Evolutionary conservation across 1,140 invertebrate species (phyloP), one percentile per base, ranked within the genome.

Genomic region (Pseudoatta argentina): DNA sequence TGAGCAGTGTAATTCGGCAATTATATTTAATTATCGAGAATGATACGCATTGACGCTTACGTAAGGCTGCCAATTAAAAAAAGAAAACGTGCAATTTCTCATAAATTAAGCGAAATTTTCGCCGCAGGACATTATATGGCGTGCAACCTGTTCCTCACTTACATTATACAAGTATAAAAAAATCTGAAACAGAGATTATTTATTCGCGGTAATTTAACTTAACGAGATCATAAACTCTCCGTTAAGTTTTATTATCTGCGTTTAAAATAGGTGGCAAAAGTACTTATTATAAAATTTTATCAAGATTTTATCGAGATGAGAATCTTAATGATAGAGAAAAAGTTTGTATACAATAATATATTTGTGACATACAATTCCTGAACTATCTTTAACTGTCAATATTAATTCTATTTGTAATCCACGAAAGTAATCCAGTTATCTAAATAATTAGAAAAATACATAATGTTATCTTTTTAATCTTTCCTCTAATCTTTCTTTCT

Each of bases 11-110:
- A 89, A 87, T 89, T 83, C 67, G 67, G 27, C 57, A 89, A 90
- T 85, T 77, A 77, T 18, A 57, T 87, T 90, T 87, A 87, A 90
- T 90, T 89, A 89, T 87, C 66, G 73, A 24, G 24, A 87, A 53
- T 71, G 76, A 77, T 59, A 57, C 72, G 61, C 51, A 53, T 85
- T 63, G 85, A 87, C 72, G 67, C 73, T 88, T 89, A 78, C 85
- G 85, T 73, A 87, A 89, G 44, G 16, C 5, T 1, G 39, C 63
- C 69, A 72, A 90, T 87, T 90, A 87, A 90, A 89, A 44, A 89
- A 87, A 53, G 79, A 53, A 89, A 90, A 87, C 63, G 12, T 21
- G 12, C 73, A 30, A 18, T 63, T 59, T 48, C 44, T 44, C 57
- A 44, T 86, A 69, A 79, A 76, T 78, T 66, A 71, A 87, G 39